Evolutionary conservation across 2,113 vertebrate species (phyloP).

Genomic region (Eleginops maclovinus): DNA sequence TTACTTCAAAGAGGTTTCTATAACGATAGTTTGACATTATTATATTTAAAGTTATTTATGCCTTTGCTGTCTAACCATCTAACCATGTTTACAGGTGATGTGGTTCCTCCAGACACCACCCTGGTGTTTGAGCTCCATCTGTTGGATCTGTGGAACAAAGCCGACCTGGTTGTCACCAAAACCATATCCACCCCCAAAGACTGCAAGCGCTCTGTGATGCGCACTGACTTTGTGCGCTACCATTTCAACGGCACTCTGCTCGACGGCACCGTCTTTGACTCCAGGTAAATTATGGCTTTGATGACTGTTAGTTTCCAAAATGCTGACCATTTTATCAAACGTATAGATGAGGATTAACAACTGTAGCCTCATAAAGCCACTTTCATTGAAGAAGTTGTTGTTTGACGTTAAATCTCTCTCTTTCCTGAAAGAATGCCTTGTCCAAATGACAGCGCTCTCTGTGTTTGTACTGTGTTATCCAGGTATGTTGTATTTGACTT

Average conservation of each 20-base stretch:
- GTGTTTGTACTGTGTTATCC: conserved; percentile 61
- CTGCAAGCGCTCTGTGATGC: conserved; percentile 91
- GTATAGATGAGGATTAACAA: neutral
- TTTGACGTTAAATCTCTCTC: neutral
- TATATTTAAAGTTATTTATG: neutral
- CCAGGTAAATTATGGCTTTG: conserved; percentile 83
- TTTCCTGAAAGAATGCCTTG: neutral
- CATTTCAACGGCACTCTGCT: conserved; percentile 95
- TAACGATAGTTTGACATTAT: neutral
- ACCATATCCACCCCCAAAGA: conserved; percentile 83
- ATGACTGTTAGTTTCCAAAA: neutral
- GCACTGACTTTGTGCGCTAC: conserved; percentile 93
- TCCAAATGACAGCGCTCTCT: conserved; percentile 44
- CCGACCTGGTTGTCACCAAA: conserved; percentile 88
- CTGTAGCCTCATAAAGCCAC: neutral
- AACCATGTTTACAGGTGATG: conserved; percentile 82
- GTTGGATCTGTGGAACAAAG: conserved; percentile 95
- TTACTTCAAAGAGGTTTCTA: neutral
- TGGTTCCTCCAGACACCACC: conserved; percentile 92
- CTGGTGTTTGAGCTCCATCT: conserved; percentile 92
- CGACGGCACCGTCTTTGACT: conserved; percentile 91
- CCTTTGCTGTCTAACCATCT: neutral
- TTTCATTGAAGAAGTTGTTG: neutral
- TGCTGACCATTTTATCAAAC: no score
- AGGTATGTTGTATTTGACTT: conserved; percentile 76